phyloP scores from a whole-genome alignment of 2,797 vertebrate species.

The Microctenopoma lineatum region DNA sequence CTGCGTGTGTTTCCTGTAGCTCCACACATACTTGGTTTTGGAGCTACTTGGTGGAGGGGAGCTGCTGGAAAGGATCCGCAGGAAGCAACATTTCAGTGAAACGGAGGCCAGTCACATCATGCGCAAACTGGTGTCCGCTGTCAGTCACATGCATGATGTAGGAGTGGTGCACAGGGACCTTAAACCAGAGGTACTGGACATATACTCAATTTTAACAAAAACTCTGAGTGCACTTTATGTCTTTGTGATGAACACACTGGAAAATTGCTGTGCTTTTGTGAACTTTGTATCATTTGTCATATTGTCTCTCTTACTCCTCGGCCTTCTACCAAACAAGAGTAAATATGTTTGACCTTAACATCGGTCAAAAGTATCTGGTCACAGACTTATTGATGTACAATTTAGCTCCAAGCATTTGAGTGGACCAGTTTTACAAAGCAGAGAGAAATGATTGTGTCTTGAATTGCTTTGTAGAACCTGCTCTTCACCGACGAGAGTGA shows the following conservation, averaged over 20 bases:
- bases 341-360: constrained; percentile 61
- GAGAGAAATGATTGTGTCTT: constrained; percentile 69
- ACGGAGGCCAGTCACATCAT: constrained; percentile 97
- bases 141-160: constrained; percentile 99
- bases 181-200: constrained; percentile 92
- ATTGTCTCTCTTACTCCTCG: constrained; percentile 54
- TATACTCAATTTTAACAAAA: neutral
- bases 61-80: constrained; percentile 94
- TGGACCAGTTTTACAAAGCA: constrained; percentile 38
- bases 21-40: constrained; percentile 96
- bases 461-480: constrained; percentile 88
- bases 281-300: constrained; percentile 36
- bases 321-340: constrained; percentile 50
- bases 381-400: constrained; percentile 54
- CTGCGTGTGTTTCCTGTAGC: constrained; percentile 75
- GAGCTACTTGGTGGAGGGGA: constrained; percentile 96
- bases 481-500: constrained; percentile 96
- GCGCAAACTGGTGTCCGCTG: constrained; percentile 95
- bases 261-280: constrained; percentile 64
- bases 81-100: constrained; percentile 96
- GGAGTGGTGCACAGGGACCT: constrained; percentile 97
- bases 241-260: constrained; percentile 26
- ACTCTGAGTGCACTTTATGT: constrained; percentile 16
- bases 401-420: constrained; percentile 51
- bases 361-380: constrained; percentile 59